Evolutionary conservation across 2,113 vertebrate genomes (phyloP).

Genomic region (Murina feae): DNA sequence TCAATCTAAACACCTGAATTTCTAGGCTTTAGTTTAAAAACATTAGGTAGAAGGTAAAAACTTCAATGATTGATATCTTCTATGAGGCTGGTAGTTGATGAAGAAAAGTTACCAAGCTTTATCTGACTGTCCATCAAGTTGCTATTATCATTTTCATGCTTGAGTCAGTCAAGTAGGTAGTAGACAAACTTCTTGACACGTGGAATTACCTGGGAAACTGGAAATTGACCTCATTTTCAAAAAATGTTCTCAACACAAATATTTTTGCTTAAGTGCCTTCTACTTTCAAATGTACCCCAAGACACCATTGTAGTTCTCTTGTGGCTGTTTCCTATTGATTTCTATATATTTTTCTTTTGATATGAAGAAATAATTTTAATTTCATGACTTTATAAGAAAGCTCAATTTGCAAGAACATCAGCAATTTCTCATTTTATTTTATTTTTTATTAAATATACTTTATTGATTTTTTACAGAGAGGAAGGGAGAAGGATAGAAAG

Average conservation of each 20-base stretch:
- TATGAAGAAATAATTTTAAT: neutral
- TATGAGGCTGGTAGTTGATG: neutral
- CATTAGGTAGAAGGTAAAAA: constrained; percentile 9
- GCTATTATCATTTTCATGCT: neutral
- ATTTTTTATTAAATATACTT: too few species aligned
- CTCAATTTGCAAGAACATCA: neutral
- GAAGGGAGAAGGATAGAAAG: too few species aligned
- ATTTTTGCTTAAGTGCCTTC: constrained; percentile 4
- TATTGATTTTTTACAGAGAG: too few species aligned
- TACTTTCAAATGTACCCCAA: neutral
- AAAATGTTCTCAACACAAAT: neutral
- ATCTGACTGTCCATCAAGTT: neutral
- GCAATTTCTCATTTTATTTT: neutral
- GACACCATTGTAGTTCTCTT: neutral
- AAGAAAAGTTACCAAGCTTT: neutral
- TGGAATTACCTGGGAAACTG: constrained; percentile 2
- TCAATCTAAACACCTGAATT: neutral
- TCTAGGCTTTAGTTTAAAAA: constrained; percentile 35
- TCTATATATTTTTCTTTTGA: neutral
- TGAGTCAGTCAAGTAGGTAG: neutral
- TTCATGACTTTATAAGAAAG: constrained; percentile 11
- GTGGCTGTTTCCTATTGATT: neutral
- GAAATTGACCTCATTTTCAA: neutral
- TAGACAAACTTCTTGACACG: neutral
- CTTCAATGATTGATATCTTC: neutral